Conservation (phyloP, 2,797 vertebrate genomes). For the Decapterus maruadsi region DNA sequence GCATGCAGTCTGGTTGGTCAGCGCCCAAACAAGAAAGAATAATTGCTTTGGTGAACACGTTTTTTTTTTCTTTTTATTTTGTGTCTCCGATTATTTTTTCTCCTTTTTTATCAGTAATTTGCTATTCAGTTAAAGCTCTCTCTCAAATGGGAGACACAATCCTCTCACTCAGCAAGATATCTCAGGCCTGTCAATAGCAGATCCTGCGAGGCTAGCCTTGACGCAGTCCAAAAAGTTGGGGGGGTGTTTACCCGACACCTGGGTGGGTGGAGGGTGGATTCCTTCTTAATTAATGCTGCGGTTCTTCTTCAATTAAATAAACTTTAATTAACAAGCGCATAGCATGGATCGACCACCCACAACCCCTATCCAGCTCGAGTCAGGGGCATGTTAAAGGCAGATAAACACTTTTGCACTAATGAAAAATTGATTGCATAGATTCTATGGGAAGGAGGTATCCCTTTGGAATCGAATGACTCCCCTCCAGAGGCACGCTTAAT, state of each 20-base stretch:
- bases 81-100: constrained; percentile 40
- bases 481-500: constrained; percentile 83
- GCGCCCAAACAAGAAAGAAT: constrained; percentile 31
- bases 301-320: constrained; percentile 98
- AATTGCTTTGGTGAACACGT: constrained; percentile 49
- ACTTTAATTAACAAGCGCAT: constrained; percentile 98
- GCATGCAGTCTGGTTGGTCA: constrained; percentile 39
- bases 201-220: constrained; percentile 63
- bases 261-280: constrained; percentile 80
- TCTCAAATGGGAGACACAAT: constrained; percentile 21
- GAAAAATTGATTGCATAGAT: constrained; percentile 99
- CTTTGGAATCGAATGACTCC: constrained; percentile 78
- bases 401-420: constrained; percentile 99
- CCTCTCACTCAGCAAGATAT: constrained; percentile 49
- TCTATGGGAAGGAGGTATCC: constrained; percentile 86
- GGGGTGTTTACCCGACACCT: constrained; percentile 78
- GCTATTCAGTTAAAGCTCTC: constrained; percentile 48
- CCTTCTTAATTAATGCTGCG: constrained; percentile 94
- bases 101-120: constrained; percentile 37
- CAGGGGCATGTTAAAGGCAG: constrained; percentile 94
- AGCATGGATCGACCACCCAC: constrained; percentile 92
- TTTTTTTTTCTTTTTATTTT: constrained; percentile 19
- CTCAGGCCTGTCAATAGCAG: constrained; percentile 46
- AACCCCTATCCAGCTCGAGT: constrained; percentile 90
- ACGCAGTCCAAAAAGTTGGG: constrained; percentile 54